Evolutionary conservation across 1,140 invertebrate species (phyloP).

Genomic region (Dreissena polymorpha): DNA sequence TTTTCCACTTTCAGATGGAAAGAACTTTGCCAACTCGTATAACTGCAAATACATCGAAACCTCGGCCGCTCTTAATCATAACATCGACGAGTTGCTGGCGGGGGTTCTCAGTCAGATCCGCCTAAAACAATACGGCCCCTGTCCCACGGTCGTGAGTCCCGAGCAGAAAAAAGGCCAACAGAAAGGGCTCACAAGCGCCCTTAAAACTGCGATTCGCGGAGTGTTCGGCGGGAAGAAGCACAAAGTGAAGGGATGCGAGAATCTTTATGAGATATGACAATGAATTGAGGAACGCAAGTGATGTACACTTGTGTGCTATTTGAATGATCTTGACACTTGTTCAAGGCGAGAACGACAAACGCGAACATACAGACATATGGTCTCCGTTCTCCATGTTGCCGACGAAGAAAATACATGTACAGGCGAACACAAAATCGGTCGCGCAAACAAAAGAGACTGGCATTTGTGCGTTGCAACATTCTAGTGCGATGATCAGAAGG

Average conservation of each 20-base stretch:
- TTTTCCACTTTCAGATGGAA: conserved; percentile 69
- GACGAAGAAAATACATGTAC: too few species aligned
- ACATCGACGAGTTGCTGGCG: conserved; percentile 90
- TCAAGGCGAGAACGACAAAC: too few species aligned
- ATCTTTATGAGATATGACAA: conserved; percentile 51
- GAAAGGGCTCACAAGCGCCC: conserved; percentile 28
- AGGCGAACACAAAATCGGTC: too few species aligned
- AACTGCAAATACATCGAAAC: conserved; percentile 92
- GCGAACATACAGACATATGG: too few species aligned
- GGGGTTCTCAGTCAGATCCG: conserved; percentile 85
- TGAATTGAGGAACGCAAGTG: not conserved
- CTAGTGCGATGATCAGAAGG: too few species aligned
- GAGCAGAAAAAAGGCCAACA: conserved; percentile 31
- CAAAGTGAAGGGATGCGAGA: conserved; percentile 44
- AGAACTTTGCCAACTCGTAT: conserved; percentile 84
- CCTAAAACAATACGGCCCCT: conserved; percentile 56
- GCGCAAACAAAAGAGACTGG: too few species aligned
- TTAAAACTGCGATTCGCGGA: conserved; percentile 39
- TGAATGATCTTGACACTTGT: too few species aligned
- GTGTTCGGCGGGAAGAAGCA: conserved; percentile 46
- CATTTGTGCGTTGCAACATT: too few species aligned
- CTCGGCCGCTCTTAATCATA: conserved; percentile 89
- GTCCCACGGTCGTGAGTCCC: conserved; percentile 4
- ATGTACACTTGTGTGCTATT: not conserved
- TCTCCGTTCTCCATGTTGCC: too few species aligned